Conservation (phyloP, 2,797 vertebrate species). For the Sus cebifrons region DNA sequence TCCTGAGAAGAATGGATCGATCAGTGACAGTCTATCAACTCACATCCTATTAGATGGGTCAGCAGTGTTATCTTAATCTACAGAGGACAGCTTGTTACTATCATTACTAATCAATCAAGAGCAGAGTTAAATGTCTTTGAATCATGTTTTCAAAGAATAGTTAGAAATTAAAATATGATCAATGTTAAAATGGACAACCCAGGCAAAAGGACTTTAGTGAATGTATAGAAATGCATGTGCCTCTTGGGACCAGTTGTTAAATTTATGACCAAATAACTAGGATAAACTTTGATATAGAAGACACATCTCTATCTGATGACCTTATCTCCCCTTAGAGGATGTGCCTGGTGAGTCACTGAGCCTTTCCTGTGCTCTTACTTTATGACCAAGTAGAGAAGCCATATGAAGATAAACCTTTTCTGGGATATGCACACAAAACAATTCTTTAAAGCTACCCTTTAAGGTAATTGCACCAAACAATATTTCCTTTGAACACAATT, state of each 20-base stretch:
- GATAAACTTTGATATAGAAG: conserved; percentile 20
- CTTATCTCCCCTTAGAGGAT: conserved; percentile 33
- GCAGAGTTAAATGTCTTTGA: conserved; percentile 60
- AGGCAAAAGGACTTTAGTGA: conserved; percentile 44
- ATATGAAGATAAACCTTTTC: conserved; percentile 53
- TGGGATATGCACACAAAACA: conserved; percentile 21
- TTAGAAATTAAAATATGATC: conserved; percentile 31
- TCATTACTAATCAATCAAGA: conserved; percentile 56
- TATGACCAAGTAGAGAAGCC: conserved; percentile 44
- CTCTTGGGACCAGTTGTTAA: conserved; percentile 35
- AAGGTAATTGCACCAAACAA: background rate
- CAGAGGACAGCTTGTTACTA: conserved; percentile 59
- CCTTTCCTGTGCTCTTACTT: conserved; percentile 60
- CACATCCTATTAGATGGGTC: conserved; percentile 58
- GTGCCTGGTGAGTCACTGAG: conserved; percentile 4
- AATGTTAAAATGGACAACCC: conserved; percentile 11
- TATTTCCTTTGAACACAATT: background rate
- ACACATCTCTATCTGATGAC: conserved; percentile 39
- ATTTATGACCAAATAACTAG: conserved; percentile 37
- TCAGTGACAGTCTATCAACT: conserved; percentile 56
- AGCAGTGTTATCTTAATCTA: conserved; percentile 52
- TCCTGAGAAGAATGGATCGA: conserved; percentile 31
- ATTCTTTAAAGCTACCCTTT: conserved; percentile 23
- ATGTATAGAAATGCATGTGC: background rate
- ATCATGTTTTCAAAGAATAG: conserved; percentile 60